Evolutionary conservation across 2,797 vertebrate genomes (phyloP), one percentile per base, ranked within the genome.

Genomic region (Nyctibius grandis): DNA sequence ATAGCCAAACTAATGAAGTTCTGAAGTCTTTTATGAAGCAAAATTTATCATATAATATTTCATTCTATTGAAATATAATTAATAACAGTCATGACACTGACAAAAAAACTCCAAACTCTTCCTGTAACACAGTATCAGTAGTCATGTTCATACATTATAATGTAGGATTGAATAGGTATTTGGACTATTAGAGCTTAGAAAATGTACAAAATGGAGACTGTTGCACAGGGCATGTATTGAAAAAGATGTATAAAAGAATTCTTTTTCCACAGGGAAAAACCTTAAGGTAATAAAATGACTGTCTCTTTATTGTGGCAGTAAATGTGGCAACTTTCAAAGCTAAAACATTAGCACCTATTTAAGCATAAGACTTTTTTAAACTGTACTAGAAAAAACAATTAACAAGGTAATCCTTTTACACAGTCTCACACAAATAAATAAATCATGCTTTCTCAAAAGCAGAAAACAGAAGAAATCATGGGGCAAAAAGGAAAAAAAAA

Each of bases 281-380:
- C 33, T 42, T 42, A 73, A 22, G 22, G 48, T 77, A 78, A 82
- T 36, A 63, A 91, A 93, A 85, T 44, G 4, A 61, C 16, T 72
- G 12, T 48, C n/a, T 88, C 15, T 42, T 68, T 80, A 80, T 29
- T n/a, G 31, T 45, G 50, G 64, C 48, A 91, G 15, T 47, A 95
- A 94, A 91, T 6, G 20, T 8, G 34, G 63, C 20, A 61, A 91
- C 42, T 79, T 85, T 80, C 31, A 80, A 86, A 95, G 59, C 31
- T 57, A 70, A 95, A 93, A 25, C 34, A 79, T 85, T 85, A 93
- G 34, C 70, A 87, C 38, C 48, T 82, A 84, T 70, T 94, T 73
- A 94, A 95, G 74, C 12, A 26, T 3, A 54, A 53, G 36, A 40
- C 8, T 54, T 48, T 56, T 53, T 28, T 85, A 19, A 95, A 90